Percentiles rank a stretch among this genome's conserved stretches.
phyloP scores from a whole-genome alignment of 2,888 invertebrate genomes.

The Malthinus seriepunctatus region DNA sequence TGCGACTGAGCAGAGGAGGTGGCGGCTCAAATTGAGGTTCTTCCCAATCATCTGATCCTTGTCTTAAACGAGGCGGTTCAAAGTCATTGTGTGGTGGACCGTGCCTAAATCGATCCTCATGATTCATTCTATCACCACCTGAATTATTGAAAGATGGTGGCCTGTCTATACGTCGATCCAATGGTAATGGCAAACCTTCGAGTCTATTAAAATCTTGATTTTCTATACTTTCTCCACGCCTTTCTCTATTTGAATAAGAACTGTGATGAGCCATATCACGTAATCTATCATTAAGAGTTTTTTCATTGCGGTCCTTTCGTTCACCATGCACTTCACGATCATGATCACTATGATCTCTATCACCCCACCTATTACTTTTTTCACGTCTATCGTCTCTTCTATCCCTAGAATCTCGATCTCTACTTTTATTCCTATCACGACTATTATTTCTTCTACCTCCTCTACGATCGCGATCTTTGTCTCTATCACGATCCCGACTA shows the following conservation, averaged over 20 bases:
- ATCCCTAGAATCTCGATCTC: constrained; percentile 45
- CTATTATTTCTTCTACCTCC: constrained; percentile 39
- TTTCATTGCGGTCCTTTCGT: constrained; percentile 46
- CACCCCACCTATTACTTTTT: constrained; percentile 40
- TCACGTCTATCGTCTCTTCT: constrained; percentile 45
- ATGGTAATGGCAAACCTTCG: constrained; percentile 50
- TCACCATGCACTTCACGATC: constrained; percentile 35
- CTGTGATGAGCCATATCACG: constrained; percentile 38
- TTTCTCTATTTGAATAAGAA: constrained; percentile 27
- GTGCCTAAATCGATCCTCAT: constrained; percentile 31
- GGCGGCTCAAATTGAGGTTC: constrained; percentile 48
- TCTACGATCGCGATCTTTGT: constrained; percentile 48
- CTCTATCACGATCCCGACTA: constrained; percentile 49
- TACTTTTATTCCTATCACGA: constrained; percentile 41
- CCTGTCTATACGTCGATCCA: constrained; percentile 47
- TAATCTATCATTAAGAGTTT: constrained; percentile 42
- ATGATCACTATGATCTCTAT: constrained; percentile 27
- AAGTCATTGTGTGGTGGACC: constrained; percentile 34
- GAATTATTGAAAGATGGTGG: constrained; percentile 34
- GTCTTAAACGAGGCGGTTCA: constrained; percentile 10
- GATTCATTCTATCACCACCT: constrained; percentile 4
- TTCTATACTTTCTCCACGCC: constrained; percentile 15
- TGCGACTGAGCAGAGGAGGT: constrained; percentile 16
- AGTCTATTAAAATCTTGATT: constrained; percentile 25
- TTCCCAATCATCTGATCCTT: constrained; percentile 35